Conservation (phyloP, 1,140 invertebrate species). For the Ceratina australensis region DNA sequence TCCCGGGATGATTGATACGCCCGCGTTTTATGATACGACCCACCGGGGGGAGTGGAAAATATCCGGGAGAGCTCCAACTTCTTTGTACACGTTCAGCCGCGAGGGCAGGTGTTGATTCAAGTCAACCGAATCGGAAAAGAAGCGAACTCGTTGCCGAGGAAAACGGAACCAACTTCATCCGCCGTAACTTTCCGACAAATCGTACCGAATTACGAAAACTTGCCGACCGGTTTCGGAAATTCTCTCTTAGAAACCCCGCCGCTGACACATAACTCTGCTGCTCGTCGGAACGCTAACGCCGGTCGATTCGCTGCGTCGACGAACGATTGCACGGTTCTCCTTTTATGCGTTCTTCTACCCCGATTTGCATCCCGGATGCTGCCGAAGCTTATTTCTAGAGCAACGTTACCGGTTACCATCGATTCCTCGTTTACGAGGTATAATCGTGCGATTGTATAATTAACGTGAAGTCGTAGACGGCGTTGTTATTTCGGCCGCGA, state of each 20-base stretch:
- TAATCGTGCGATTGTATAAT: no score
- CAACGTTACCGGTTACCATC: background rate
- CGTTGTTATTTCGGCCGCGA: no score
- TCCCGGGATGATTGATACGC: background rate
- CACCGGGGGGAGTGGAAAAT: background rate
- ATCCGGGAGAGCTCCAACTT: constrained; percentile 39
- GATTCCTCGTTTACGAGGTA: background rate
- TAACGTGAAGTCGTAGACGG: no score
- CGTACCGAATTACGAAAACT: constrained; percentile 40
- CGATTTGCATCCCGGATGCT: background rate
- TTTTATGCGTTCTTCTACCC: background rate
- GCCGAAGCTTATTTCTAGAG: background rate
- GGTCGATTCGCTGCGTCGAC: constrained; percentile 9
- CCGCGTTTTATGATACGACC: no score
- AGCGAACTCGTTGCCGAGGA: constrained; percentile 9
- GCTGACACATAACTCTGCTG: background rate
- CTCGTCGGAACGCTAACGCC: background rate
- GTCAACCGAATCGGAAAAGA: background rate
- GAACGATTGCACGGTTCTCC: background rate
- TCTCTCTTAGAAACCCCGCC: constrained; percentile 22
- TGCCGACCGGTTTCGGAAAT: constrained; percentile 38
- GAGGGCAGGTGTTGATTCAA: constrained; percentile 16
- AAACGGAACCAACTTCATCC: constrained; percentile 55
- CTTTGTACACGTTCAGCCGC: background rate
- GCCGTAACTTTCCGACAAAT: constrained; percentile 42